These are phyloP conservation scores for Myripristis jacobus DNA, from an alignment of 2,797 vertebrate species.

Conservation along the genomic window DNA sequence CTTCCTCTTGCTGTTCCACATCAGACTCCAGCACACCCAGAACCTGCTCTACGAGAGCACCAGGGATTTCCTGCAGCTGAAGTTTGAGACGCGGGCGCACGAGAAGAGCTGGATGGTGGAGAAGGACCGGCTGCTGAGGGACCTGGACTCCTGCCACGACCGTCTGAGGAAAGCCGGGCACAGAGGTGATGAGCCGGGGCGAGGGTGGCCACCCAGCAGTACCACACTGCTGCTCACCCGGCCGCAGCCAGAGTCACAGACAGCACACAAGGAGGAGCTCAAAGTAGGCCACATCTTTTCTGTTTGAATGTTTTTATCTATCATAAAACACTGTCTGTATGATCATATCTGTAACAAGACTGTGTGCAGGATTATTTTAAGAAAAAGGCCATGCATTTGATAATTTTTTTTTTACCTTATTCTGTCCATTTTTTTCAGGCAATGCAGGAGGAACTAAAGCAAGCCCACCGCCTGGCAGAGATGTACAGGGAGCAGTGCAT, in stretches of 20 bases:
- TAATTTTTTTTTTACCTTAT: background rate
- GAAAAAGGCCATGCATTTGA: background rate
- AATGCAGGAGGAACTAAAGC: constrained; percentile 89
- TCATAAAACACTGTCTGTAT: background rate
- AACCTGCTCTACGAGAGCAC: constrained; percentile 93
- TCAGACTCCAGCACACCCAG: constrained; percentile 90
- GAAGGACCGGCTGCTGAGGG: constrained; percentile 89
- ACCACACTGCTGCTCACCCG: constrained; percentile 35
- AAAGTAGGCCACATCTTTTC: constrained; percentile 84
- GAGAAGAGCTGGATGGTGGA: constrained; percentile 96
- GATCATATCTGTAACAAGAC: background rate
- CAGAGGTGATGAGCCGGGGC: constrained; percentile 37
- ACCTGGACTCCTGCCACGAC: constrained; percentile 83
- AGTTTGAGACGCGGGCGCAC: constrained; percentile 86
- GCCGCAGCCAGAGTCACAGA: constrained; percentile 69
- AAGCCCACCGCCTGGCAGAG: constrained; percentile 88
- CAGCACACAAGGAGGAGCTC: constrained; percentile 82
- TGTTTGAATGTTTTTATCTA: background rate
- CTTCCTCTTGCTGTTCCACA: background rate
- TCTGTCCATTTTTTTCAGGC: constrained; percentile 71
- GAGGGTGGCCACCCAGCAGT: constrained; percentile 45
- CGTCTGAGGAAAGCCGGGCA: constrained; percentile 67
- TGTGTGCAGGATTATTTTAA: too few species aligned
- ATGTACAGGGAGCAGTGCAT: constrained; percentile 97
- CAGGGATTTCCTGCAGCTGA: constrained; percentile 92